Percentiles rank a stretch among this genome's conserved stretches.
phyloP scores from a whole-genome alignment of 1,140 invertebrate species.

The Saccostrea cuccullata region DNA sequence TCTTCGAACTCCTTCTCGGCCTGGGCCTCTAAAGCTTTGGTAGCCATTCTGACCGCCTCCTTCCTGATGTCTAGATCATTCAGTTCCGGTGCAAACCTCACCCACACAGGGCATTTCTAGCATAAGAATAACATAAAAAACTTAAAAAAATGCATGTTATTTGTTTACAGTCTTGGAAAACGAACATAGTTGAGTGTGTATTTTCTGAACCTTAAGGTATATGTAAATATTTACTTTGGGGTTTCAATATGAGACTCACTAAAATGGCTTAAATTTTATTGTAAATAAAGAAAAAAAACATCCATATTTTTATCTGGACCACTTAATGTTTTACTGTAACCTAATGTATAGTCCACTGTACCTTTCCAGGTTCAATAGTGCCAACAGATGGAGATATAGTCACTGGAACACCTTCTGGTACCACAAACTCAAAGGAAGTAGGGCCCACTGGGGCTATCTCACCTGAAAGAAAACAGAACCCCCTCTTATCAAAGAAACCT shows the following conservation, averaged over 20 bases:
- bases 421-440: conserved; percentile 78
- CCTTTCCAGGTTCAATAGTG: conserved; percentile 77
- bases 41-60: conserved; percentile 72
- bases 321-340: no score
- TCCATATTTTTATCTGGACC: no score
- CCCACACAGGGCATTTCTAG: conserved; percentile 70
- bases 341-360: conserved; percentile 44
- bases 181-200: no score
- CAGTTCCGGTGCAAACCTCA: conserved; percentile 72
- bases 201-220: no score
- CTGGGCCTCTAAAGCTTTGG: conserved; percentile 63
- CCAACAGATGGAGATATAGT: conserved; percentile 77
- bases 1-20: conserved; percentile 72
- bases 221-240: no score
- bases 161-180: no score
- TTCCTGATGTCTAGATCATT: conserved; percentile 66
- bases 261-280: no score
- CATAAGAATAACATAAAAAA: conserved; percentile 42
- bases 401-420: conserved; percentile 74
- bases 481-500: no score
- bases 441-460: conserved; percentile 77
- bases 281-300: no score
- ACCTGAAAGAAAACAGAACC: conserved; percentile 58
- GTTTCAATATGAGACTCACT: no score
- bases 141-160: no score